phyloP scores from a whole-genome alignment of 2,888 invertebrate species.

The Drosophila rellima region DNA sequence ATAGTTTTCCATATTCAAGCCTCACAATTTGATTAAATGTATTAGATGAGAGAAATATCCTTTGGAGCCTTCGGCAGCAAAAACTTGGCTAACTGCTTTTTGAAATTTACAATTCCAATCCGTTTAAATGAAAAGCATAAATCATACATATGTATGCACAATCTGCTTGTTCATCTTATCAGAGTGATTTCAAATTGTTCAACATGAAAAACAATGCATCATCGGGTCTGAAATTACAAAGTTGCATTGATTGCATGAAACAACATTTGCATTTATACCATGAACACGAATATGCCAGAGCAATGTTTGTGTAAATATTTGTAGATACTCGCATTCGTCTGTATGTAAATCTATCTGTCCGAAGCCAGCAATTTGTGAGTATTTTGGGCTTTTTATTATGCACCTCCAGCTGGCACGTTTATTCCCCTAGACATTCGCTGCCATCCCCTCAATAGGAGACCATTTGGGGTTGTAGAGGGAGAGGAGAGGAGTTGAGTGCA shows the following conservation, averaged over 20 bases:
- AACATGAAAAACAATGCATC: slow-evolving; percentile 24
- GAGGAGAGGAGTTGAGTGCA: slow-evolving; percentile 59
- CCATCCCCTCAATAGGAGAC: slow-evolving; percentile 32
- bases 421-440: neutral
- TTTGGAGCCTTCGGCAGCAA: neutral
- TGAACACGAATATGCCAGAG: slow-evolving; percentile 9
- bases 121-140: slow-evolving; percentile 5
- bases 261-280: slow-evolving; percentile 26
- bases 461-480: neutral
- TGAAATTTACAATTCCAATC: slow-evolving; percentile 17
- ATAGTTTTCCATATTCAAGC: neutral
- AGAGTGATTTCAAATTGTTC: slow-evolving; percentile 39
- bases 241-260: slow-evolving; percentile 38
- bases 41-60: no score
- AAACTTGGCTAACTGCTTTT: slow-evolving; percentile 25
- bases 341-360: slow-evolving; percentile 23
- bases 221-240: slow-evolving; percentile 63
- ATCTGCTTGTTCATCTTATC: slow-evolving; percentile 11
- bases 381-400: slow-evolving; percentile 63
- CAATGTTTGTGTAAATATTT: slow-evolving; percentile 10
- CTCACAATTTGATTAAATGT: neutral
- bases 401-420: slow-evolving; percentile 29
- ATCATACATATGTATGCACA: neutral
- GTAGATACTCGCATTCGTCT: slow-evolving; percentile 8
- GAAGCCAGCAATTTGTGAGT: slow-evolving; percentile 69